These are phyloP conservation scores for Neolamprologus tretocephalus DNA, from an alignment of 2,113 vertebrate genomes.

Conservation along the genomic window DNA sequence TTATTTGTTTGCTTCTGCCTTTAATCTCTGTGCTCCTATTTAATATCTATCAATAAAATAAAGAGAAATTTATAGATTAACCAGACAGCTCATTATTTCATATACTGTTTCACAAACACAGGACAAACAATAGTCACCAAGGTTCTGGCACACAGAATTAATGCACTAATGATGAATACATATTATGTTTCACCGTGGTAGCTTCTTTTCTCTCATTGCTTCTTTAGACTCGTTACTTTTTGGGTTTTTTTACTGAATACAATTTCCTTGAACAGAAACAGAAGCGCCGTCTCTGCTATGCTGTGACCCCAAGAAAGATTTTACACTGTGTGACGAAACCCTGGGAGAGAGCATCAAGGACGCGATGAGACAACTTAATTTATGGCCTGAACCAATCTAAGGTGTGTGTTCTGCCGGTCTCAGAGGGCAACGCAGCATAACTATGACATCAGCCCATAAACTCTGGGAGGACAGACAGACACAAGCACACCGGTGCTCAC, in stretches of 20 bases:
- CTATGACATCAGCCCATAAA: constrained; percentile 65
- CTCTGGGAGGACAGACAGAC: not conserved
- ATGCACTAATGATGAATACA: not conserved
- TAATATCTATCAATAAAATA: not conserved
- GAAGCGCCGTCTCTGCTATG: not conserved
- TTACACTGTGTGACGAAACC: constrained; percentile 27
- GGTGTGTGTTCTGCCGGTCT: constrained; percentile 55
- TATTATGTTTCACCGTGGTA: not conserved
- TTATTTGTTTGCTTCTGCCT: not conserved
- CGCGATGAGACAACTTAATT: constrained; percentile 35
- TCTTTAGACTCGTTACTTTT: not conserved
- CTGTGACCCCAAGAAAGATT: not conserved
- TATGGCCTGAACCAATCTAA: constrained; percentile 32
- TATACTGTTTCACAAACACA: not conserved
- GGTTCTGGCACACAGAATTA: not conserved
- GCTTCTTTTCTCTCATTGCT: not conserved
- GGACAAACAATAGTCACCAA: not conserved
- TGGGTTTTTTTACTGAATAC: not conserved
- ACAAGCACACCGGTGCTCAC: not conserved
- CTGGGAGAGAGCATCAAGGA: constrained; percentile 22
- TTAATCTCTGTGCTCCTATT: not conserved
- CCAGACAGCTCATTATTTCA: not conserved
- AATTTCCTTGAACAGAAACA: not conserved
- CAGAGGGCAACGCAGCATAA: constrained; percentile 48
- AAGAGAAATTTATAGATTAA: not conserved